Percentiles rank a stretch among this genome's conserved stretches.
These are phyloP conservation scores for Nomada flava DNA, from an alignment of 2,888 invertebrate species.

Conservation along the genomic window DNA sequence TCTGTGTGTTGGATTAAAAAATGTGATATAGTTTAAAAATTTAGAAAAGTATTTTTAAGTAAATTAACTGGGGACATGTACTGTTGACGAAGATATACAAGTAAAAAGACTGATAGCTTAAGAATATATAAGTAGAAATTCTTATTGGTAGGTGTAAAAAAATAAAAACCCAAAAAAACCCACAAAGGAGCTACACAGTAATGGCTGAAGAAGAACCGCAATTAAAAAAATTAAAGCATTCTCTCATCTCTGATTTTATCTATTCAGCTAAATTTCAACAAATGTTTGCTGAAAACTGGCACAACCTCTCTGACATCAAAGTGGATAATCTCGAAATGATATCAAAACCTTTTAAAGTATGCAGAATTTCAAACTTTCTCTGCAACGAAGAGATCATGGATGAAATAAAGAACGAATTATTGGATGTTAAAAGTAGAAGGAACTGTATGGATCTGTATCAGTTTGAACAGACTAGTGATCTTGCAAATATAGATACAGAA, in stretches of 20 bases:
- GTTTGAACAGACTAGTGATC: slow-evolving; percentile 92
- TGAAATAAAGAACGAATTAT: slow-evolving; percentile 87
- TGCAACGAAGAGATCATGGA: slow-evolving; percentile 86
- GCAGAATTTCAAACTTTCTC: slow-evolving; percentile 88
- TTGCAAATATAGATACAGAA: slow-evolving; percentile 86
- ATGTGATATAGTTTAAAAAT: slow-evolving; percentile 55
- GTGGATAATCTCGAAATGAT: slow-evolving; percentile 85
- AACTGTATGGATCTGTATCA: slow-evolving; percentile 95
- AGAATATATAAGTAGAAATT: slow-evolving; percentile 30
- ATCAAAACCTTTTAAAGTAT: slow-evolving; percentile 88
- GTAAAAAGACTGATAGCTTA: slow-evolving; percentile 55
- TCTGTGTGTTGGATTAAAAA: slow-evolving; percentile 28
- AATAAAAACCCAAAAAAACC: neutral
- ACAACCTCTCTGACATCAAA: slow-evolving; percentile 82
- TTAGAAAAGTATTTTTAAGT: slow-evolving; percentile 32
- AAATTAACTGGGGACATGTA: slow-evolving; percentile 28
- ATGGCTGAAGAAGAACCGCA: slow-evolving; percentile 73
- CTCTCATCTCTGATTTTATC: slow-evolving; percentile 76
- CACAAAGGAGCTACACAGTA: slow-evolving; percentile 25
- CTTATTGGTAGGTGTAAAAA: neutral
- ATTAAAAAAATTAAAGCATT: slow-evolving; percentile 73
- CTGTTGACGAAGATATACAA: slow-evolving; percentile 6
- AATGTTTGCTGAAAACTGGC: slow-evolving; percentile 84
- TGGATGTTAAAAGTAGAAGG: slow-evolving; percentile 87
- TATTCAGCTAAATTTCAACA: slow-evolving; percentile 68